Evolutionary conservation across 2,888 invertebrate species (phyloP), one percentile per base, ranked within the genome.

Genomic region (Mimas tiliae): DNA sequence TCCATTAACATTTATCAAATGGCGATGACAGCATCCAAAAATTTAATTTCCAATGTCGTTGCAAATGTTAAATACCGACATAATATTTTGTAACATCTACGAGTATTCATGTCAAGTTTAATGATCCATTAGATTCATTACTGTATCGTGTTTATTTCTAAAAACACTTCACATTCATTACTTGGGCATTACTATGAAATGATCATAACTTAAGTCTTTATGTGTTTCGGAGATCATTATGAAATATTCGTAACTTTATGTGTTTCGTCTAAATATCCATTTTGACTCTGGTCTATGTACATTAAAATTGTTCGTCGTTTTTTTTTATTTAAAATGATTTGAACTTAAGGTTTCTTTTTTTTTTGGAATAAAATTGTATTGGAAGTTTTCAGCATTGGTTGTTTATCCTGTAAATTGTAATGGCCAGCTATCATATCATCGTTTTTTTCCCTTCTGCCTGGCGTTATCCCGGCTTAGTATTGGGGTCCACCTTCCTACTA

Each of bases 81-180:
- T 4, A 27, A 3, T 16, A 38, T 42, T 21, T 42, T 58, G 12
- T 42, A 42, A 38, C 38, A 58, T 58, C 12, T 11, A 21, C 19
- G 19, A 42, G 12, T 27, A 58, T 38, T 55, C 16, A 42, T 38
- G 58, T 58, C 58, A 58, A 16, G 38, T 42, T 42, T 38, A 38
- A 58, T 58, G 58, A 16, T 34, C 53, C 53, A 38, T 38, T 16
- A 58, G 19, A 19, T 21, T 19, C 58, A 38, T 58, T 38, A 58
- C 42, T 42, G 52, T 6, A 52, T 12, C 19, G 2, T 42, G 58
- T 42, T 58, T 33, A 6, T 8, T 38, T 19, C 6, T 16, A 19
- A 42, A 33, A 55, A 38, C 11, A 42, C 7, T 58, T 42, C 6
- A 11, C 11, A 19, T 34, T 34, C 8, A 55, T 55, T 58, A 58